phyloP scores from a whole-genome alignment of 2,113 vertebrate genomes.

The Cercocebus atys region DNA sequence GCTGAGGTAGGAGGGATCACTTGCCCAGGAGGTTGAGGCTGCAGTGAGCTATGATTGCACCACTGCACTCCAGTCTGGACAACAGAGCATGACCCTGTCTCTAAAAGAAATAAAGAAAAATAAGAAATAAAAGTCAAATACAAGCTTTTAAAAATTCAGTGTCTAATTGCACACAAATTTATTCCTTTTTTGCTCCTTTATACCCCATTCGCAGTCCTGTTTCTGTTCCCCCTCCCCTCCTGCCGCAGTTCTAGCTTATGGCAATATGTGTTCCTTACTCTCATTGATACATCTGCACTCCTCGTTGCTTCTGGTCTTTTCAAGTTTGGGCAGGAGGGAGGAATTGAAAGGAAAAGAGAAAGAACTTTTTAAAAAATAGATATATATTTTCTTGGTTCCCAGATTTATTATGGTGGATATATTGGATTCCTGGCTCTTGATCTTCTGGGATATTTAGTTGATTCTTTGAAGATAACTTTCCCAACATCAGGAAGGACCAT shows the following conservation, averaged over 20 bases:
- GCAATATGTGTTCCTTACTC: not conserved
- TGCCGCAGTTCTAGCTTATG: not conserved
- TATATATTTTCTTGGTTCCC: not conserved
- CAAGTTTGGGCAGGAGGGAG: fast-evolving
- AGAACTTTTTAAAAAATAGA: not conserved
- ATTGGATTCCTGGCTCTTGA: not conserved
- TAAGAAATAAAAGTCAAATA: not conserved
- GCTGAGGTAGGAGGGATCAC: too few relatives aligned
- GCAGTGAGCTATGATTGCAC: too few relatives aligned
- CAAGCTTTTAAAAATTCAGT: not conserved
- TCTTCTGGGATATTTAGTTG: not conserved
- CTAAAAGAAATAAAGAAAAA: too few relatives aligned
- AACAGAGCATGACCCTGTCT: too few relatives aligned
- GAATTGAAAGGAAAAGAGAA: not conserved
- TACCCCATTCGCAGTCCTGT: not conserved
- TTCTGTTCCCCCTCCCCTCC: not conserved
- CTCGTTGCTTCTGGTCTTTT: not conserved
- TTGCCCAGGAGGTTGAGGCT: too few relatives aligned
- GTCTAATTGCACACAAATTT: not conserved
- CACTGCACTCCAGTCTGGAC: too few relatives aligned
- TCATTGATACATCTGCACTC: not conserved
- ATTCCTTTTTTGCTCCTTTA: not conserved
- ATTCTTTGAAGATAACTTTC: not conserved
- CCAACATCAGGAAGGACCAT: not conserved
- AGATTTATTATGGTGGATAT: not conserved